Evolutionary conservation across 1,140 invertebrate genomes (phyloP).

Genomic region (Armadillidium nasatum): DNA sequence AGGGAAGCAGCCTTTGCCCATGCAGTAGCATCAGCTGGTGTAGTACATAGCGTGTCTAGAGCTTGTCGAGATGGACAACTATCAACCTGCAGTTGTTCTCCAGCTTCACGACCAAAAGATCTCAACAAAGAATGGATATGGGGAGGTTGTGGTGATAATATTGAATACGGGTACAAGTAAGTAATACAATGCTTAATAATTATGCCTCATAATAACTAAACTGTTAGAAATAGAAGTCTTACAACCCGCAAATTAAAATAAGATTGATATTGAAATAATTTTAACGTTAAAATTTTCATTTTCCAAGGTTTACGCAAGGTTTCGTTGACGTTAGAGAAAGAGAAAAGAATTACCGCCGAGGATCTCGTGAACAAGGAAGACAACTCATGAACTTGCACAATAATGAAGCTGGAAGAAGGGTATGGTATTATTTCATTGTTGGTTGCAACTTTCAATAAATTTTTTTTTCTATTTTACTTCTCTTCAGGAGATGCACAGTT

Average conservation of each 20-base stretch:
- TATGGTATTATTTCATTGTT: constrained; percentile 49
- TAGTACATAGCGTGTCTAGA: constrained; percentile 76
- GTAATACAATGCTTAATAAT: constrained; percentile 40
- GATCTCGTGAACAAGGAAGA: constrained; percentile 68
- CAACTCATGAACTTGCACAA: constrained; percentile 91
- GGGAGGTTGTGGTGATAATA: constrained; percentile 94
- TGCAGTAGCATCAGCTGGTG: constrained; percentile 80
- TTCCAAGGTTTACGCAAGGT: constrained; percentile 73
- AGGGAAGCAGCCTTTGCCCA: constrained; percentile 87
- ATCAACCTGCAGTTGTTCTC: constrained; percentile 80
- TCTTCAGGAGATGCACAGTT: too few species aligned
- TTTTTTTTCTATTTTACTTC: too few species aligned
- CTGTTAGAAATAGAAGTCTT: too few species aligned
- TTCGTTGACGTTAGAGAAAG: constrained; percentile 86
- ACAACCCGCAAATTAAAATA: too few species aligned
- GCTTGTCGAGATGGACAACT: constrained; percentile 84
- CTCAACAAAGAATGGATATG: constrained; percentile 86
- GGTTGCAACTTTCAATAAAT: too few species aligned
- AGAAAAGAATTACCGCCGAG: constrained; percentile 61
- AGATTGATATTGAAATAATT: too few species aligned
- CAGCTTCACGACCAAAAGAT: constrained; percentile 68
- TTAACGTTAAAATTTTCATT: too few species aligned
- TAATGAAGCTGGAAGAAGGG: constrained; percentile 86
- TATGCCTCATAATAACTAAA: too few species aligned
- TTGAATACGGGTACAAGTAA: constrained; percentile 91